These are phyloP conservation scores for Mamestra brassicae DNA, from an alignment of 2,888 invertebrate species.

Conservation along the genomic window DNA sequence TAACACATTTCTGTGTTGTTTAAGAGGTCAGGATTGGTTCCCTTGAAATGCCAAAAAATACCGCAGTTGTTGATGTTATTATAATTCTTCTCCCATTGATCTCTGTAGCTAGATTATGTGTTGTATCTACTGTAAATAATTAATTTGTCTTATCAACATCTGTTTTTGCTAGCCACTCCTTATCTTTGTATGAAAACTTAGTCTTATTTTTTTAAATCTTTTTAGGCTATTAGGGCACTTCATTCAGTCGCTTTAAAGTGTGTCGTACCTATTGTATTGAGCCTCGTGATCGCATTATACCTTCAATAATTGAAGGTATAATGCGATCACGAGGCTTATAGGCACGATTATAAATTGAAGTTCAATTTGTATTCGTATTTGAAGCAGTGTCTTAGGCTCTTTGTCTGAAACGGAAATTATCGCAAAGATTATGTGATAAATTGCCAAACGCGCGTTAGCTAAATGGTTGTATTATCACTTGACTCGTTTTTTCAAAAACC, in stretches of 20 bases:
- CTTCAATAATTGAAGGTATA: too few relatives aligned
- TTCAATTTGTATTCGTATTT: not conserved
- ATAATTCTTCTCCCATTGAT: constrained; percentile 26
- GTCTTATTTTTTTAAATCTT: constrained; percentile 11
- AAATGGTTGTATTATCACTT: not conserved
- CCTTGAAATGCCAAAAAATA: constrained; percentile 54
- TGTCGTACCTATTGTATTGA: not conserved
- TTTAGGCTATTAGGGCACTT: constrained; percentile 1
- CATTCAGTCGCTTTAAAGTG: not conserved
- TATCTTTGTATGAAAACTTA: constrained; percentile 15
- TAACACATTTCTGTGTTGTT: not conserved
- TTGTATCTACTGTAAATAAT: constrained; percentile 17
- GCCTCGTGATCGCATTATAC: not conserved
- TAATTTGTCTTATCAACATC: constrained; percentile 6
- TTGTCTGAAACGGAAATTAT: not conserved
- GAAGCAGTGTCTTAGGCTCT: not conserved
- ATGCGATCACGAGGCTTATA: too few relatives aligned
- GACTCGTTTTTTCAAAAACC: not conserved
- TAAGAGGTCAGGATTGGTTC: constrained; percentile 18
- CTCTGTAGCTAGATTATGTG: not conserved
- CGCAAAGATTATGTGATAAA: not conserved
- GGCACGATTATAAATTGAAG: too few relatives aligned
- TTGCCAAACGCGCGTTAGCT: not conserved
- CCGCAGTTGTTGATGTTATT: constrained; percentile 37
- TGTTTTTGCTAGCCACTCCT: constrained; percentile 1